phyloP scores from a whole-genome alignment of 2,113 vertebrate species.

The Aldabrachelys gigantea region DNA sequence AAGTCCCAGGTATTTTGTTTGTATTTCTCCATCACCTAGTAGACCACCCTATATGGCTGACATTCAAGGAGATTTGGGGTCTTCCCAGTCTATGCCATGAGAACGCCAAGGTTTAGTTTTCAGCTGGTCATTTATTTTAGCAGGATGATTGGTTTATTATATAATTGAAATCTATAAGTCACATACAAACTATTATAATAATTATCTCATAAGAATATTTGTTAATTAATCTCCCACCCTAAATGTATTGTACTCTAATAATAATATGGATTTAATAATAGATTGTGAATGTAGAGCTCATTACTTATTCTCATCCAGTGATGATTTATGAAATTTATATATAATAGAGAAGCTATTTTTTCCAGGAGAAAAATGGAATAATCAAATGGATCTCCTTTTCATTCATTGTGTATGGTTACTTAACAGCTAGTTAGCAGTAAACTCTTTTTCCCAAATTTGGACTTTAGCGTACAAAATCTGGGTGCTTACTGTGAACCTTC shows the following conservation, averaged over 20 bases:
- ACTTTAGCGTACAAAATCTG: no score
- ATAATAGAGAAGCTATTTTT: background rate
- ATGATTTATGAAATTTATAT: background rate
- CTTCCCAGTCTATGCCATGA: background rate
- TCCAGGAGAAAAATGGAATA: background rate
- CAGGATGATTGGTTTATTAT: background rate
- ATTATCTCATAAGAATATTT: constrained; percentile 17
- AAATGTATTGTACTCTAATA: background rate
- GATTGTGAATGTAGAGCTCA: background rate
- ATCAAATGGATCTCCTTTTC: background rate
- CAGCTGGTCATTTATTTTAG: constrained; percentile 8
- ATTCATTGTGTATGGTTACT: constrained; percentile 7
- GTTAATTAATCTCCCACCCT: constrained; percentile 10
- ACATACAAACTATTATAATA: constrained; percentile 12
- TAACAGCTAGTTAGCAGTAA: background rate
- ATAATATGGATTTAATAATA: background rate
- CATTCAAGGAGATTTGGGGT: background rate
- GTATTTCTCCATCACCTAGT: background rate
- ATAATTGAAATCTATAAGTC: constrained; percentile 6
- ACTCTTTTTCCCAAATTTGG: no score
- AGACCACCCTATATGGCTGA: background rate
- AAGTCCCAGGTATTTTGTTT: background rate
- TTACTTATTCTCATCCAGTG: background rate
- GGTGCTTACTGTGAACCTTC: no score
- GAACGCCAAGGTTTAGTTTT: constrained; percentile 12